Evolutionary conservation across 2,888 invertebrate genomes (phyloP), one percentile per base, ranked within the genome.

Genomic region (Hydroisotoma schaefferi): DNA sequence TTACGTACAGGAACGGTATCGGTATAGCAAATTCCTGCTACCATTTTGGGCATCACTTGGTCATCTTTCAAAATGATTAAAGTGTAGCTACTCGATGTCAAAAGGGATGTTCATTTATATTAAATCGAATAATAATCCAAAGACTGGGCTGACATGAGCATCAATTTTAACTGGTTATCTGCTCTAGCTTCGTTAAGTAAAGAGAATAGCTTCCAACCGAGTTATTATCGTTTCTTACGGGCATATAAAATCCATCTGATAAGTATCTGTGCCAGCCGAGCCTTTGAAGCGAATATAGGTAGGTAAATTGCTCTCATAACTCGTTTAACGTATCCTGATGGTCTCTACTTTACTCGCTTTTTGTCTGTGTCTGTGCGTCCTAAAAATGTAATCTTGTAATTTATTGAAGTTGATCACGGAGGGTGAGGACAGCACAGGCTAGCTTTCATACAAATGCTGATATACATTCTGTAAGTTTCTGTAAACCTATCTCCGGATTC

Each of bases 381-480:
- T 15, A 20, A 46, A 46, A 25, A 5, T 46, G 46, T 26, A 46
- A 46, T 18, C n/a, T 26, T 5, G 25, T 46, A 46, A 46, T 46
- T 46, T 46, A 46, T 46, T 46, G 46, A 25, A 46, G 18, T 46
- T 46, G 20, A 4, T 25, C 46, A 46, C 46, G 46, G 46, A 40
- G 5, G 40, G 20, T 40, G n/a, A 40, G 15, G 40, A 40, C 40
- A 15, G 20, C 20, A 15, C 40, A 20, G 40, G 33, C 5, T 40
- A 20, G 40, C 5, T 40, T 40, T 40, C 5, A 40, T 20, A 18
- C 40, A n/a, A n/a, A n/a, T n/a, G 8, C 20, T 40, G 40, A 40
- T 40, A 18, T 40, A 20, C 40, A 40, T 40, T 18, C 20, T 20
- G 40, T n/a, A n/a, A n/a, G n/a, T n/a, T n/a, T n/a, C n/a, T n/a